Evolutionary conservation across 37 sponge, comb jelly and placozoan species (phyloP), one percentile per base, ranked within the genome.

Genomic region (Aplysina aerophoba): DNA sequence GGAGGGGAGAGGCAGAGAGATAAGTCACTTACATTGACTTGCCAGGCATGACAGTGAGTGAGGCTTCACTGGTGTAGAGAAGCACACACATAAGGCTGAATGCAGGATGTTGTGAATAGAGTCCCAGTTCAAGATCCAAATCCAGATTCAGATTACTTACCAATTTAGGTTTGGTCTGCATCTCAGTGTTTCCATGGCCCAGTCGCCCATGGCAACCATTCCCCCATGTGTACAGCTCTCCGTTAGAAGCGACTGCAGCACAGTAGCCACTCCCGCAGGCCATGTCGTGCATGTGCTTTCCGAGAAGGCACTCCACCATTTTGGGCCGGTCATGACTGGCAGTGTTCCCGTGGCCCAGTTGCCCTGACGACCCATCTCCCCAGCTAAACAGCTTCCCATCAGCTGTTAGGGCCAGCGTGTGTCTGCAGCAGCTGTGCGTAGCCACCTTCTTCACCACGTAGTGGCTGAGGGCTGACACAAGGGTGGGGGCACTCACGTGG

Each of bases 321-420:
- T 87, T 89, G 34, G 97, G 92, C 68, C 85, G 68, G 35, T 89
- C 85, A 55, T 83, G 84, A 83, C 95, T 97, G 66, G 16, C 21
- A 50, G 85, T 83, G 58, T 90, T 87, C n/a, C 97, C 99, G 81
- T 96, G 99, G 39, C 99, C 99, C 27, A 99, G 88, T 79, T 95
- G 99, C 35, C 99, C 99, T 53, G 85, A 88, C 81, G 93, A 89
- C 54, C 99, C 99, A 58, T 99, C 99, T 55, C 99, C 99, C 99
- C 99, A 99, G 3, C 96, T 95, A 92, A 95, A 99, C 55, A 95
- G 92, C 71, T 94, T 90, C 28, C 99, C 97, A 80, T 92, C 97
- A 13, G 94, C 90, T 31, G 98, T 96, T 54, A 99, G 67, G 16
- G 95, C 97, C 60, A 99, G 88, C 50, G 86, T 88, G 67, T 99